Base-by-base conservation (phyloP, 2,113 vertebrate species). In the Labeo catla region DNA sequence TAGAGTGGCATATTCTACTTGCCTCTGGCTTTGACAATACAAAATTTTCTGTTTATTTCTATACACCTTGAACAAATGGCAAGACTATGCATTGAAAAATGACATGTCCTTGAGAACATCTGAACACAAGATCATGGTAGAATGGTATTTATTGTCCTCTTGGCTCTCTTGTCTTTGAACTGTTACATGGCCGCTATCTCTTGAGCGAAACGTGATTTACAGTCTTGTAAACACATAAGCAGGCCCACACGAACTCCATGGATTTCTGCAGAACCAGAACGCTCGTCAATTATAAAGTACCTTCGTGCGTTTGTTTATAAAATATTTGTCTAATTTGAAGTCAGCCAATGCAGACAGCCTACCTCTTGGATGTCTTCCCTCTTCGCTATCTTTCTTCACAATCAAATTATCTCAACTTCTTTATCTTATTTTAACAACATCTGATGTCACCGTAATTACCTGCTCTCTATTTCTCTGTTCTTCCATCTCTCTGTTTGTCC, bases 181-280 rank as follows among this genome's bases (percentile, higher is more conserved):
- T 77, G 72, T 85, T 82, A 81, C 72, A 66, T 82, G 36, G 47
- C 63, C 52, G 34, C 65, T 36, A 82, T 76, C 72, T 86, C 72
- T 73, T 65, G 86, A 76, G 81, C 21, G 21, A 77, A 83, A 82
- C 28, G 23, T 83, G 80, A 86, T 76, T 86, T 83, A 83, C 80
- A 83, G 57, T 86, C 79, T 82, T 66, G 86, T 86, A 86, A 86
- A 83, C 86, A 83, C 85, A 57, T 59, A 77, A 86, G 76, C 63
- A 70, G 63, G 77, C 52, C 77, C 77, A 80, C 77, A 61, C 36
- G 5, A 43, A 13, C 34, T 43, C 34, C 47, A 16, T n/a, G 50
- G 49, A 76, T 76, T 34, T 74, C 21, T 23, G 72, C 43, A 49
- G 72, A 49, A 74, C 43, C 11, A 19, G 16, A 72, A 47, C 1